These are phyloP conservation scores for Petroica traversi DNA, from an alignment of 2,113 vertebrate species.

Conservation along the genomic window DNA sequence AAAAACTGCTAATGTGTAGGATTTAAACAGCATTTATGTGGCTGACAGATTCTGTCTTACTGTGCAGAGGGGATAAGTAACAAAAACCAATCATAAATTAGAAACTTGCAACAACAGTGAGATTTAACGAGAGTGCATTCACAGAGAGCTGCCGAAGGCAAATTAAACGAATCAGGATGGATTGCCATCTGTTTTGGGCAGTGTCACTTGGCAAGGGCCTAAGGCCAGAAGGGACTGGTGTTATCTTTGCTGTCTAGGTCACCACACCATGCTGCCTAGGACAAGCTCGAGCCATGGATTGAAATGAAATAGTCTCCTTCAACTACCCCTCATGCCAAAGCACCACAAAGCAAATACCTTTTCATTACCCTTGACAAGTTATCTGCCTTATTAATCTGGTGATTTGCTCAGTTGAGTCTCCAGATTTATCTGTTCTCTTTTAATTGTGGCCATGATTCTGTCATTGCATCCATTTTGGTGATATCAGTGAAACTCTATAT, in stretches of 20 bases:
- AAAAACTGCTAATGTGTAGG: neutral
- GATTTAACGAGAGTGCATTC: neutral
- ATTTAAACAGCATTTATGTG: constrained; percentile 4
- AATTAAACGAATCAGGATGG: neutral
- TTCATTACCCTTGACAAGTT: neutral
- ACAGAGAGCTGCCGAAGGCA: constrained; percentile 18
- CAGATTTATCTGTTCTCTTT: constrained; percentile 3
- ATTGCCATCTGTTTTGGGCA: constrained; percentile 51
- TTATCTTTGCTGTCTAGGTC: neutral
- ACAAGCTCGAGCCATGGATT: neutral
- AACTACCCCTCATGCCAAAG: neutral
- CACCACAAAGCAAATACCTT: neutral
- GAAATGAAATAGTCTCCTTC: neutral
- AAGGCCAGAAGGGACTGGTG: constrained; percentile 12
- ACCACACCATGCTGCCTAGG: neutral
- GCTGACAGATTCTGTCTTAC: neutral
- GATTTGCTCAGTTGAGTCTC: constrained; percentile 7
- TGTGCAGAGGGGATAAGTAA: neutral
- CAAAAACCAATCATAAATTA: neutral
- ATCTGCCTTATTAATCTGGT: neutral
- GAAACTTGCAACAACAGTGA: neutral
- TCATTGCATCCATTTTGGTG: neutral
- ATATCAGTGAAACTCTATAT: neutral
- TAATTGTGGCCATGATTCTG: constrained; percentile 31
- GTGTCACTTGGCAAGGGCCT: constrained; percentile 10